Evolutionary conservation across 2,888 invertebrate genomes (phyloP), one percentile per base, ranked within the genome.

Genomic region (Pristionchus exspectatus): DNA sequence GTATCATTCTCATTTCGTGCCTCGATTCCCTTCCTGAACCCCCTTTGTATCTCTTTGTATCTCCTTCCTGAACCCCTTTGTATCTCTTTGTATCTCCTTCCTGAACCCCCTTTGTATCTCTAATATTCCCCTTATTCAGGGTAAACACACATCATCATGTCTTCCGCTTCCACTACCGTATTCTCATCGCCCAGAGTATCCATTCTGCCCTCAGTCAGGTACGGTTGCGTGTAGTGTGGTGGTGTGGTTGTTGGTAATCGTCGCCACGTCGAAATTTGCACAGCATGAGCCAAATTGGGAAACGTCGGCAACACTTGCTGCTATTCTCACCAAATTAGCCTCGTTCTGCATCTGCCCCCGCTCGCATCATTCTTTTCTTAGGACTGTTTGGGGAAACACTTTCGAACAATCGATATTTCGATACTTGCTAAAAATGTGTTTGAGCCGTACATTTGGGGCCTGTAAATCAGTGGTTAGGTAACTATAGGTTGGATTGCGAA

Each of bases 311-410:
- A 72, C 72, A 74, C 38, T 74, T 33, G 38, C 38, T 18, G 50
- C 44, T 81, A 81, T 81, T 81, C 27, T 81, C 27, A 54, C 9
- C 33, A 54, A 81, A 81, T 81, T 81, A 54, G 81, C 81, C n/a
- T 81, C 81, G 81, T 54, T 81, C 18, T 81, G 81, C 21, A 81
- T 12, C 81, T n/a, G 12, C 74, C 72, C 74, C 33, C 74, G 38
- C 38, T 38, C 38, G 14, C 74, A 38, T 33, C 69, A 33, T 38
- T 33, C 74, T 44, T 38, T 33, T 74, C 74, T 74, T 38, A 74
- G 44, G 74, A 38, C 30, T 69, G 30, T 66, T n/a, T 66, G 66
- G 18, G 27, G 69, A 72, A 72, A 63, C 63, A 63, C n/a, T 63
- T 63, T n/a, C 24, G 69, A 72, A 18, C 24, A 74, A 74, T 74